A percentile compares a stretch with the other conserved stretches of the same genome.
Conservation (phyloP, 1,140 invertebrate genomes). For the Diachasma alloeum region DNA sequence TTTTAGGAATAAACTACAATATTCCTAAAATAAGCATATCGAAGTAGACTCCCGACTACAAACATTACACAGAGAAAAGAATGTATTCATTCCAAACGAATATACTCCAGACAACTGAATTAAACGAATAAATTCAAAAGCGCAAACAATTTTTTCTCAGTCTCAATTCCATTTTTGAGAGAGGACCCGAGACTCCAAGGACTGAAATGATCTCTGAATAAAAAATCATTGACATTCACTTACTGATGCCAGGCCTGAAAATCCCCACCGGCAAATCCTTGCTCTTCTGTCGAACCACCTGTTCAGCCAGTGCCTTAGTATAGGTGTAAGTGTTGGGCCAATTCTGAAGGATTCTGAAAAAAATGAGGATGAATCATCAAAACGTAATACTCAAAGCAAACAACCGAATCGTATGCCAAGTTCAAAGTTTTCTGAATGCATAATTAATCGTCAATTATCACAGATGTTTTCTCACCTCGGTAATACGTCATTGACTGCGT, state of each 20-base stretch:
- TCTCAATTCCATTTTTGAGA: no score
- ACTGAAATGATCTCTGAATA: no score
- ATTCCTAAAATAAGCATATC: no score
- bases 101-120: no score
- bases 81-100: no score
- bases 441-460: slow-evolving; percentile 8
- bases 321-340: slow-evolving; percentile 81
- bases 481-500: slow-evolving; percentile 63
- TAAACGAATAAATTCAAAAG: no score
- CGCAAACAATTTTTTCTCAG: no score
- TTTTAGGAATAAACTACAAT: no score
- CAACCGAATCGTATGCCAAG: not conserved
- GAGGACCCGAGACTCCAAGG: no score
- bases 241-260: slow-evolving; percentile 73
- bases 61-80: no score
- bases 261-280: slow-evolving; percentile 73
- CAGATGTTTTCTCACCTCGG: slow-evolving; percentile 60
- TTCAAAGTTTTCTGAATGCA: not conserved
- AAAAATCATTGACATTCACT: slow-evolving; percentile 29
- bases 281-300: slow-evolving; percentile 67
- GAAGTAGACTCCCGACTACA: no score
- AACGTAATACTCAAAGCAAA: not conserved
- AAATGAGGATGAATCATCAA: not conserved
- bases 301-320: slow-evolving; percentile 78
- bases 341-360: slow-evolving; percentile 68